Base-by-base conservation (phyloP, 2,113 vertebrate species). In the Pseudopipra pipra region DNA sequence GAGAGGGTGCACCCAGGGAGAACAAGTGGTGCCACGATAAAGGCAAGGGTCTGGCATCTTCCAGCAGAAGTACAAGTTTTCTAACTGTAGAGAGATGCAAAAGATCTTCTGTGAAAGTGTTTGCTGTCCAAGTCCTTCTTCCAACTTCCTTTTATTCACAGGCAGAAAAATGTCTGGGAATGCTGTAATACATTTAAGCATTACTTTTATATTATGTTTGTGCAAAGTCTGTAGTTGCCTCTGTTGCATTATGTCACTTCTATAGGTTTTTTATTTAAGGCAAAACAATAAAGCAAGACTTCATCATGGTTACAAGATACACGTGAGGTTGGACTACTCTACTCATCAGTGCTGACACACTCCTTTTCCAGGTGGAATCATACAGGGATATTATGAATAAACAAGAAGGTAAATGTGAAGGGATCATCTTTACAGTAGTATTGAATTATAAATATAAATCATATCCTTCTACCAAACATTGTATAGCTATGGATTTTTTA, bases 1-100 rank as follows among this genome's bases (percentile, higher is more conserved):
- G 33, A 91, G 9, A 63, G 6, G 0, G 6, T 56, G 3, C 7
- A 61, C 5, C 1, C 6, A 25, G 41, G 4, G 5, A 66, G 16
- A 58, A 22, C 7, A 47, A 61, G 27, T 18, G 11, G 14, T 43
- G 8, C 17, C 10, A 16, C 8, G 4, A 8, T 52, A 37, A 65
- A 73, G 27, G 59, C 46, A 58, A 58, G 28, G 8, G 8, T 52
- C 12, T 72, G 19, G 6, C 16, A n/a, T 5, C 27, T 68, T 86
- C 24, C 79, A 76, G 41, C 31, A 92, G 85, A 67, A 75, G 59
- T 11, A 24, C 7, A 37, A 80, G 33, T 12, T 61, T 77, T 77
- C 12, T 88, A 27, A 72, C 21, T 30, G 1, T 20, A n/a, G 14
- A 86, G 31, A 39, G 28, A 59, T 3, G 2, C 8, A 65, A 33